phyloP scores from a whole-genome alignment of 2,888 invertebrate genomes.

The Gymnocheta viridis region DNA sequence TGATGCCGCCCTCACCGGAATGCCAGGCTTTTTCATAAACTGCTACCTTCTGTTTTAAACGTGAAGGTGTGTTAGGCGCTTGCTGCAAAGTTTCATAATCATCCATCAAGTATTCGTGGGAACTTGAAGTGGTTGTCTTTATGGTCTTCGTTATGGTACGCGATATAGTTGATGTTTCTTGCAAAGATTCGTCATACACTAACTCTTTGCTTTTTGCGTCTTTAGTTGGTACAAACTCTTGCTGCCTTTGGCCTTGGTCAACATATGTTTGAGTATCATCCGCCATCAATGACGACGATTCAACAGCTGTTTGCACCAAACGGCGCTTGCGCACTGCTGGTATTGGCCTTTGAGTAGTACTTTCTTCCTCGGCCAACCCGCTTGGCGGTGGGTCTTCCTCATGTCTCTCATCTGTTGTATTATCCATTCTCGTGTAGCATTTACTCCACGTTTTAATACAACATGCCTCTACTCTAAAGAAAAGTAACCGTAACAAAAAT shows the following conservation, averaged over 20 bases:
- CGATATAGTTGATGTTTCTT: conserved; percentile 74
- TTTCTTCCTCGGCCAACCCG: conserved; percentile 66
- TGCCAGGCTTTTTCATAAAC: conserved; percentile 92
- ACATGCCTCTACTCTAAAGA: conserved; percentile 32
- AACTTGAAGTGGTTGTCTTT: conserved; percentile 71
- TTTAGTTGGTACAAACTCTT: conserved; percentile 41
- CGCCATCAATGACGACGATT: conserved; percentile 51
- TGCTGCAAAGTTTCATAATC: conserved; percentile 70
- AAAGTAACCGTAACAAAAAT: conserved; percentile 70
- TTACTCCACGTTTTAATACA: conserved; percentile 50
- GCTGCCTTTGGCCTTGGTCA: conserved; percentile 64
- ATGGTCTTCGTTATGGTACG: conserved; percentile 76
- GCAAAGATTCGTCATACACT: conserved; percentile 43
- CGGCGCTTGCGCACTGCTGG: conserved; percentile 77
- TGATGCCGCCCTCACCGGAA: conserved; percentile 79
- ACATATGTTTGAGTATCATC: conserved; percentile 59
- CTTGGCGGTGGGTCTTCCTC: conserved; percentile 76
- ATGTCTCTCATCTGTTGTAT: conserved; percentile 75
- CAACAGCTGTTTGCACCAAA: conserved; percentile 73
- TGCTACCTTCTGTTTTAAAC: conserved; percentile 88
- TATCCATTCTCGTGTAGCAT: conserved; percentile 76
- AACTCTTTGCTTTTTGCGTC: not conserved
- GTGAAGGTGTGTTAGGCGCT: conserved; percentile 77
- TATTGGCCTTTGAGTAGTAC: conserved; percentile 71
- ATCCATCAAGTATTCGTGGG: conserved; percentile 71